Percentiles rank a stretch among this genome's conserved stretches.
Evolutionary conservation across 1,140 invertebrate genomes (phyloP).

Genomic region (Meloidogyne hapla): DNA sequence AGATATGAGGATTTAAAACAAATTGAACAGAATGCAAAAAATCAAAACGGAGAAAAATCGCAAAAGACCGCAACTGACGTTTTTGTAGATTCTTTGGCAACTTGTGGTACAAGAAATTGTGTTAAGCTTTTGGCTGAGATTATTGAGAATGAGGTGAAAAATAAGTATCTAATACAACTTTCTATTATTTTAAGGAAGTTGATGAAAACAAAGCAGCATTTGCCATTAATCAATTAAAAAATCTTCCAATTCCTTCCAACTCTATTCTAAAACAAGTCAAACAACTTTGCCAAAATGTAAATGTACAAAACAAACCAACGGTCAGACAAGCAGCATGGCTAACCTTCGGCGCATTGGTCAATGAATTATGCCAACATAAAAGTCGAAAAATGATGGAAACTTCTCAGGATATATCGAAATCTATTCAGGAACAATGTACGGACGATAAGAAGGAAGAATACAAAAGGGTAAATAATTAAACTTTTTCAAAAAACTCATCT

Average conservation of each 20-base stretch:
- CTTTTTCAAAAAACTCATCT: slow-evolving; percentile 1
- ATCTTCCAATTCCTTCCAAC: slow-evolving; percentile 46
- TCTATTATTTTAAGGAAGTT: slow-evolving; percentile 33
- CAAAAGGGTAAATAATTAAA: slow-evolving; percentile 37
- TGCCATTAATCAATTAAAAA: slow-evolving; percentile 31
- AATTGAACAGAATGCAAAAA: slow-evolving; percentile 24
- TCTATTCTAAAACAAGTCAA: slow-evolving; percentile 39
- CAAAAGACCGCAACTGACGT: slow-evolving; percentile 33
- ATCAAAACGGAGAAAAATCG: not conserved
- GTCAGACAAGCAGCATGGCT: slow-evolving; percentile 54
- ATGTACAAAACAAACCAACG: slow-evolving; percentile 18
- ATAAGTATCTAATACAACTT: not conserved
- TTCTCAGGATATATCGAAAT: not conserved
- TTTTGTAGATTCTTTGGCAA: slow-evolving; percentile 46
- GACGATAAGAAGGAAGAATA: slow-evolving; percentile 45
- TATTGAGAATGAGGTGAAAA: slow-evolving; percentile 29
- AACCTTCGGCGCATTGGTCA: slow-evolving; percentile 51
- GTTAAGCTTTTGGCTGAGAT: slow-evolving; percentile 47
- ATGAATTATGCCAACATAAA: slow-evolving; percentile 51
- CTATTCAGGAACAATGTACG: slow-evolving; percentile 42
- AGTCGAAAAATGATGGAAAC: slow-evolving; percentile 24
- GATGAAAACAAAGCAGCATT: slow-evolving; percentile 39
- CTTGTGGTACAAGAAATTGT: slow-evolving; percentile 52
- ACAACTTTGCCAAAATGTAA: slow-evolving; percentile 45
- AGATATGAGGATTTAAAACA: slow-evolving; percentile 47